Base-by-base conservation (phyloP, 2,797 vertebrate genomes). In the Podargus strigoides region DNA sequence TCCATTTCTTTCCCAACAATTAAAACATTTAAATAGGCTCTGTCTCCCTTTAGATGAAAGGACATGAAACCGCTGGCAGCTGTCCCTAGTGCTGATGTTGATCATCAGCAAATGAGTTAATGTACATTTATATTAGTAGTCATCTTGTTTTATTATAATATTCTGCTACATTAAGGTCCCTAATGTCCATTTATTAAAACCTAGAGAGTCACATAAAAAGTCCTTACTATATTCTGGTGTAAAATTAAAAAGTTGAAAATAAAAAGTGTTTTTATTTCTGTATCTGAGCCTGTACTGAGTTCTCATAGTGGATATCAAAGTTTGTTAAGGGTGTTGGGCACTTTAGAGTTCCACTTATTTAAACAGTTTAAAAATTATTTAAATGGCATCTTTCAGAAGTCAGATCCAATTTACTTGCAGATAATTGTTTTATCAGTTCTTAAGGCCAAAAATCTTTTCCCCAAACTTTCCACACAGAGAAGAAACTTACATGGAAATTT, bases 1-100 rank as follows among this genome's bases (percentile, higher is more conserved):
- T 97, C 96, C 94, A 96, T 97, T 97, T 97, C 88, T 97, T 97
- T 97, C 55, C 59, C 81, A 97, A 95, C 97, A 98, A 98, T 98
- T 98, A 98, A 98, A 98, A 97, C 95, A 97, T 97, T 98, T 95
- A 96, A 97, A 97, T 95, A 91, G 93, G 62, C 34, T 97, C 86
- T 93, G 85, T 97, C 87, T 97, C 94, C 47, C 62, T 97, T 97
- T 96, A 95, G 91, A 97, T 96, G 84, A 97, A 96, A 95, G 95
- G 75, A 77, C 78, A 69, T 93, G 92, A 97, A 97, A 92, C 69
- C 19, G 12, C 85, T 94, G 95, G 95, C 85, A 94, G 79, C 85
- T 97, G 62, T 85, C 88, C 93, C 49, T 96, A 67, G 88, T 92
- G 94, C 87, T 96, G 83, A 95, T 96, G 90, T 67, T 93, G 97